Evolutionary conservation across 2,888 invertebrate species (phyloP), one percentile per base, ranked within the genome.

Genomic region (Cheilosia vulpina): DNA sequence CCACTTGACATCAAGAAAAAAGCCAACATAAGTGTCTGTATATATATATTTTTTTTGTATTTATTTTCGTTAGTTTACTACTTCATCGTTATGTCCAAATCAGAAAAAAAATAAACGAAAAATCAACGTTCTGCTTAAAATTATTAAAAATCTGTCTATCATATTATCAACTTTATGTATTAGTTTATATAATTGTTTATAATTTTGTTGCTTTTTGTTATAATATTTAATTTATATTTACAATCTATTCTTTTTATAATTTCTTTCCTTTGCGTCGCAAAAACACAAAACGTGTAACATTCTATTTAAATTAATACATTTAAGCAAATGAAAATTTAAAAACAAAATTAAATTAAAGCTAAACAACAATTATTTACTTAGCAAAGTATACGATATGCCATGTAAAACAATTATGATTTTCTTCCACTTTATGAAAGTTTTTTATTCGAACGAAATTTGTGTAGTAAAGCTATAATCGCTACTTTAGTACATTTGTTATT

Each of bases 391-490:
- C 60, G 58, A 65, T 69, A 65, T 66, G 53, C 24, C 15, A 43
- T 53, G 27, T 47, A 57, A 38, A 84, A 66, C 5, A 63, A 15
- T 60, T 68, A 52, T 41, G 38, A 27, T 83, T 57, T 45, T 55
- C 13, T 57, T 21, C 41, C 19, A 38, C 45, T 79, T 65, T 57
- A 58, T 77, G 50, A 34, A 11, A 43, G 45, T 58, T 63, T 43
- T 75, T 41, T 52, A 43, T 41, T 93, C 93, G 84, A 91, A 94
- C 93, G 84, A 91, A 94, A 24, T 52, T 55, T 47, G 93, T 94
- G 90, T 79, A 76, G 89, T 79, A 76, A 83, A 60, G 77, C 76
- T 77, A 71, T 83, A 47, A 63, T 75, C 57, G 66, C 50, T 31
- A 27, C 17, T 4, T 45, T 47, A 50, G 55, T 41, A 58, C 43